phyloP scores from a whole-genome alignment of 2,113 vertebrate genomes.

The Eudyptes chrysolophus region DNA sequence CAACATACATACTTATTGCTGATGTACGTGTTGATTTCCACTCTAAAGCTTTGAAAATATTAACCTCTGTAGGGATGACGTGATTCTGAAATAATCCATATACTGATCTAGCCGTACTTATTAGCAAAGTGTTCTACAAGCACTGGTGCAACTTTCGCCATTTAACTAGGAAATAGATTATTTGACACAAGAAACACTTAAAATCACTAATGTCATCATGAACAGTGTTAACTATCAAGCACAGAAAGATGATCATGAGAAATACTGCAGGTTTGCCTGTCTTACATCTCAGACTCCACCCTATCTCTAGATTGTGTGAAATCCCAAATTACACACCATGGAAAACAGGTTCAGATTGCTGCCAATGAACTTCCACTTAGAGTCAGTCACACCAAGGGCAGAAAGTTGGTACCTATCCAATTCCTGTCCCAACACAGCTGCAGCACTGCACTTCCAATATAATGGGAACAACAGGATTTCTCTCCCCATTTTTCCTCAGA shows the following conservation, averaged over 20 bases:
- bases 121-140: neutral
- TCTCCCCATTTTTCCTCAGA: neutral
- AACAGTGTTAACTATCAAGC: neutral
- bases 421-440: neutral
- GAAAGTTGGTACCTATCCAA: neutral
- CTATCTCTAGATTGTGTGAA: neutral
- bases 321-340: neutral
- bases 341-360: neutral
- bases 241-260: neutral
- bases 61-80: neutral
- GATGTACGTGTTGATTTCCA: neutral
- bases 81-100: neutral
- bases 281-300: neutral
- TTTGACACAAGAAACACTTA: neutral
- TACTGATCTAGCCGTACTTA: neutral
- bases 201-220: neutral
- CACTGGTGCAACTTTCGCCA: rapidly evolving
- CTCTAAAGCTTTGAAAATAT: neutral
- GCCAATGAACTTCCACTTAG: neutral
- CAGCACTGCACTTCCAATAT: neutral
- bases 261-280: neutral
- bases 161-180: neutral
- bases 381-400: neutral
- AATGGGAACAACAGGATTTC: neutral
- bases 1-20: neutral